phyloP scores from a whole-genome alignment of 2,113 vertebrate species.

The Ardeotis arabs region DNA sequence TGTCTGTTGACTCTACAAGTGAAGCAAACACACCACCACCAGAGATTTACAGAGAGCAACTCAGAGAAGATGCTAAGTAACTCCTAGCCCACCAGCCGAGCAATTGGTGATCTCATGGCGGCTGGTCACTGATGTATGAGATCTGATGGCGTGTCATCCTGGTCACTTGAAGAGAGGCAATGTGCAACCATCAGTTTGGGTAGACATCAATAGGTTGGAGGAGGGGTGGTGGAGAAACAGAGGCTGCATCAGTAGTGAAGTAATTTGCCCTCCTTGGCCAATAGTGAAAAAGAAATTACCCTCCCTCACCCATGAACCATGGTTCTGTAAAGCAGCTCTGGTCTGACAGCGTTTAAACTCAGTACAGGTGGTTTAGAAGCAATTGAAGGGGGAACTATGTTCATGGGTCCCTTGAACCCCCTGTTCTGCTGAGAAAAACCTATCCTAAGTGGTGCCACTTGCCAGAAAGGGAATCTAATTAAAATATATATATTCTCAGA shows the following conservation, averaged over 20 bases:
- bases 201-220: not conserved
- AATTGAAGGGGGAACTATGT: not conserved
- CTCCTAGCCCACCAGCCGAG: not conserved
- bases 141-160: not conserved
- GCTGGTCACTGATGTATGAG: accelerated
- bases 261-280: not conserved
- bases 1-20: not conserved
- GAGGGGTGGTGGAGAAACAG: not conserved
- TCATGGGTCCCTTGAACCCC: not conserved
- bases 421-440: not conserved
- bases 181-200: accelerated
- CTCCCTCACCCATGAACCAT: not conserved
- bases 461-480: not conserved
- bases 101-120: accelerated
- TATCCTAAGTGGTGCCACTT: not conserved
- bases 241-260: not conserved
- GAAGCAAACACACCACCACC: not conserved
- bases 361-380: not conserved
- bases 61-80: not conserved
- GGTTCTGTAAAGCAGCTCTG: not conserved
- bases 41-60: not conserved
- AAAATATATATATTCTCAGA: not conserved
- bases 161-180: not conserved
- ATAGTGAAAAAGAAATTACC: not conserved
- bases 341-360: not conserved